Percentiles rank a stretch among this genome's conserved stretches.
phyloP scores from a whole-genome alignment of 2,888 invertebrate genomes.

The Drosophila acutilabella region DNA sequence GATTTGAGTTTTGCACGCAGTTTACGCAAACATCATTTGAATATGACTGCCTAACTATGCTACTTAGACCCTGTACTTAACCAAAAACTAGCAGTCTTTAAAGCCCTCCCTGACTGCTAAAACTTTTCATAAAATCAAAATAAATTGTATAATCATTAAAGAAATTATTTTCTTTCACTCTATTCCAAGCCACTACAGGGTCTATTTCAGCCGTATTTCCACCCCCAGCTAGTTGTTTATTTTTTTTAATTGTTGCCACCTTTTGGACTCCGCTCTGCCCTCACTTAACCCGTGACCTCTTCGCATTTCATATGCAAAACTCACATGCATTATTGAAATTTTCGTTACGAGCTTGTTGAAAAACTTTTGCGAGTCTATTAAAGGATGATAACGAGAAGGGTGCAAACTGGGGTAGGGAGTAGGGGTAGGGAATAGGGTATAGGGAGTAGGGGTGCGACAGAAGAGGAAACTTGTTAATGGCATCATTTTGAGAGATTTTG shows the following conservation, averaged over 20 bases:
- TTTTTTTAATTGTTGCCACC: background rate
- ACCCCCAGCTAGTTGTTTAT: background rate
- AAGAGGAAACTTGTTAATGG: background rate
- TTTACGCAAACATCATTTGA: conserved; percentile 44
- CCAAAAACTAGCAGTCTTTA: too few relatives aligned
- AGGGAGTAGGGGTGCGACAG: background rate
- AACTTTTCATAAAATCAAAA: background rate
- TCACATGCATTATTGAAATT: conserved; percentile 25
- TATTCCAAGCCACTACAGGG: background rate
- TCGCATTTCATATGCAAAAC: conserved; percentile 13
- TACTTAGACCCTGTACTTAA: background rate
- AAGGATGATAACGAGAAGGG: background rate
- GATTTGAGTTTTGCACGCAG: conserved; percentile 32
- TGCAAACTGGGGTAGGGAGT: background rate
- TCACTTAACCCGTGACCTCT: background rate
- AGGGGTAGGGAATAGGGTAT: too few relatives aligned
- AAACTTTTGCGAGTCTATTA: conserved; percentile 10
- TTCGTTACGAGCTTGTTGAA: conserved; percentile 2
- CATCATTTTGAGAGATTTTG: background rate
- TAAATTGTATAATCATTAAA: background rate
- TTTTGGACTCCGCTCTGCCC: background rate
- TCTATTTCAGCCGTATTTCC: background rate
- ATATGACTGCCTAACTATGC: conserved; percentile 17
- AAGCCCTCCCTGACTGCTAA: too few relatives aligned
- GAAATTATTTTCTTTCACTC: too few relatives aligned